phyloP scores from a whole-genome alignment of 2,113 vertebrate species.

The Bombycilla garrulus region DNA sequence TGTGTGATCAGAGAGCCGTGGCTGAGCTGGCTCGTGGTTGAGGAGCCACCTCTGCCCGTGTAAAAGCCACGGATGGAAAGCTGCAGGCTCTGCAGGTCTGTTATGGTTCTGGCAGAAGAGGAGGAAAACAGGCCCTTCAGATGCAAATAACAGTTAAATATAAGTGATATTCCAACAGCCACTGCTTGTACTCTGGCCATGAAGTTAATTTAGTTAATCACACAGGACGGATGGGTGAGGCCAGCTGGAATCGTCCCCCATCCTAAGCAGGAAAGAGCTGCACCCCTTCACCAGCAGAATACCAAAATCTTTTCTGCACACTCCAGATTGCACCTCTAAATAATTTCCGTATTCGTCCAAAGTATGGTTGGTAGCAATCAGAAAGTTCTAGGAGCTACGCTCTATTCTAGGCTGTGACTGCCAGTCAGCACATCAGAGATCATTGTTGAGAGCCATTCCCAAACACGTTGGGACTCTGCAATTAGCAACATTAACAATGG shows the following conservation, averaged over 20 bases:
- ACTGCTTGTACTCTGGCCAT: not conserved
- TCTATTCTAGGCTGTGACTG: not conserved
- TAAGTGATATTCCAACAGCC: not conserved
- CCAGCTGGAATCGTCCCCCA: not conserved
- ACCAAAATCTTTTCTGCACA: not conserved
- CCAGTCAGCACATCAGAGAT: not conserved
- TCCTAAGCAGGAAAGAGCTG: not conserved
- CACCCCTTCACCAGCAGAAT: not conserved
- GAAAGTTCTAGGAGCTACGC: not conserved
- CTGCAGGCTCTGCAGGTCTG: not conserved
- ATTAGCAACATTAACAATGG: slow-evolving; percentile 38
- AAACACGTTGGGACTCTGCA: slow-evolving; percentile 7
- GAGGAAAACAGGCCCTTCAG: not conserved
- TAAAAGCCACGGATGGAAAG: not conserved
- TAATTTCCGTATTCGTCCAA: not conserved
- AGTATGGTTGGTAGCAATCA: not conserved
- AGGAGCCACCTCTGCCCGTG: not conserved
- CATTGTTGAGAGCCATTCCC: slow-evolving; percentile 13
- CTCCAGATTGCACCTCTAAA: not conserved
- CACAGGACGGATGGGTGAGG: not conserved
- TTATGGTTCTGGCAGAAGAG: not conserved
- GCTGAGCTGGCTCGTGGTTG: not conserved
- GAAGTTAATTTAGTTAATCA: not conserved
- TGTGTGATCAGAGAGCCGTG: not conserved
- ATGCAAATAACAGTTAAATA: not conserved